Evolutionary conservation across 2,797 vertebrate genomes (phyloP).

Genomic region (Cottoperca gobio): DNA sequence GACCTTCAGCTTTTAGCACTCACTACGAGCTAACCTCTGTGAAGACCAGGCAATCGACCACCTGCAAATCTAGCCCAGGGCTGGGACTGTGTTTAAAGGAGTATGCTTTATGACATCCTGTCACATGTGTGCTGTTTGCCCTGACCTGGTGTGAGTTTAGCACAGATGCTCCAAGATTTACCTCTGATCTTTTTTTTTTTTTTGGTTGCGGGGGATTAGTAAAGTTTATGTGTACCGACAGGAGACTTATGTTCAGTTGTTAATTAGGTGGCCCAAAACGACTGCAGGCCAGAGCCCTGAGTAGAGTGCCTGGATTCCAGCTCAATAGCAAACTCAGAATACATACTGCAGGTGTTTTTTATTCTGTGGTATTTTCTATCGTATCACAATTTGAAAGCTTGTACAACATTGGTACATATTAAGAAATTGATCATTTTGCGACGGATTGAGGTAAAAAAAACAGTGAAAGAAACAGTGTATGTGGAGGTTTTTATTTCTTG

Average conservation of each 20-base stretch:
- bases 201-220: conserved; percentile 42
- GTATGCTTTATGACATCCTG: conserved; percentile 86
- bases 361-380: conserved; percentile 5
- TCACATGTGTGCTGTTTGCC: conserved; percentile 78
- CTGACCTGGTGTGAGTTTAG: conserved; percentile 77
- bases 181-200: conserved; percentile 57
- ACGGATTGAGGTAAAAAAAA: conserved; percentile 26
- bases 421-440: conserved; percentile 57
- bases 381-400: conserved; percentile 35
- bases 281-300: conserved; percentile 16
- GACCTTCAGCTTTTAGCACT: conserved; percentile 86
- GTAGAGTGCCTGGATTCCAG: conserved; percentile 7
- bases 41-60: conserved; percentile 89
- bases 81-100: conserved; percentile 82
- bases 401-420: conserved; percentile 36
- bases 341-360: neutral
- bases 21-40: conserved; percentile 91
- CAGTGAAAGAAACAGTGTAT: conserved; percentile 61
- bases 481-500: conserved; percentile 54
- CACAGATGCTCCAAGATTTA: conserved; percentile 61
- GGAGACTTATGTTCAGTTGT: conserved; percentile 45
- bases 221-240: conserved; percentile 55
- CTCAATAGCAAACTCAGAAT: neutral
- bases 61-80: conserved; percentile 89
- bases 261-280: conserved; percentile 43